phyloP scores from a whole-genome alignment of 2,797 vertebrate genomes.

The Uromys caudimaculatus region DNA sequence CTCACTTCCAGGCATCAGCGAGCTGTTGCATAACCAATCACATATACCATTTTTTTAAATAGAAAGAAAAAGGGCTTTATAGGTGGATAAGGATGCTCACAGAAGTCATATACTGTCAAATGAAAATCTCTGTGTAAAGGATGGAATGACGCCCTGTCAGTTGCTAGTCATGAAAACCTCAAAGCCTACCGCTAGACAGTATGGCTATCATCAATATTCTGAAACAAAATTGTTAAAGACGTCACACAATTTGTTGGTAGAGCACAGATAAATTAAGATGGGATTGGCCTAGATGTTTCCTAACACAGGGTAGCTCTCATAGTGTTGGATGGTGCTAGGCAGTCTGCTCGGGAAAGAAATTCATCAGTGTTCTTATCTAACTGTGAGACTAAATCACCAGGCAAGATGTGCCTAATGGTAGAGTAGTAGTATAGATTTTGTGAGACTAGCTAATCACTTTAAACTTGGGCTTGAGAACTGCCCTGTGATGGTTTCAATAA shows the following conservation, averaged over 20 bases:
- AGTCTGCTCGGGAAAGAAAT: not conserved
- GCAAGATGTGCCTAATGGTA: not conserved
- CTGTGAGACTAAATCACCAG: not conserved
- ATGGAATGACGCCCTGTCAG: not conserved
- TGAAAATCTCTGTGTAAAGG: not conserved
- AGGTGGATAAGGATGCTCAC: not conserved
- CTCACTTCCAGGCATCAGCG: not conserved
- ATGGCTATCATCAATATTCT: not conserved
- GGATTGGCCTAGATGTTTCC: not conserved
- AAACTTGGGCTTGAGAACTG: not conserved
- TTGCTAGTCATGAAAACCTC: not conserved
- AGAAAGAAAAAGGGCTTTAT: not conserved
- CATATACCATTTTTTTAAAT: not conserved
- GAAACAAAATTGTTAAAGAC: not conserved
- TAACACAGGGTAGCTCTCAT: not conserved
- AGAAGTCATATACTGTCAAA: not conserved
- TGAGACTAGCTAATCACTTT: not conserved
- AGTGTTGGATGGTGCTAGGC: not conserved
- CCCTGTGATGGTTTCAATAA: not conserved
- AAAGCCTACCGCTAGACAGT: not conserved
- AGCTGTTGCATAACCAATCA: not conserved
- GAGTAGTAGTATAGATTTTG: rapidly evolving
- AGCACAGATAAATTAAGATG: not conserved
- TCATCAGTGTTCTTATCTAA: not conserved
- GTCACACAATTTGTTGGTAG: not conserved